A percentile compares a stretch with the other conserved stretches of the same genome.
phyloP scores from a whole-genome alignment of 2,113 vertebrate species.

The Lucifuga dentata region DNA sequence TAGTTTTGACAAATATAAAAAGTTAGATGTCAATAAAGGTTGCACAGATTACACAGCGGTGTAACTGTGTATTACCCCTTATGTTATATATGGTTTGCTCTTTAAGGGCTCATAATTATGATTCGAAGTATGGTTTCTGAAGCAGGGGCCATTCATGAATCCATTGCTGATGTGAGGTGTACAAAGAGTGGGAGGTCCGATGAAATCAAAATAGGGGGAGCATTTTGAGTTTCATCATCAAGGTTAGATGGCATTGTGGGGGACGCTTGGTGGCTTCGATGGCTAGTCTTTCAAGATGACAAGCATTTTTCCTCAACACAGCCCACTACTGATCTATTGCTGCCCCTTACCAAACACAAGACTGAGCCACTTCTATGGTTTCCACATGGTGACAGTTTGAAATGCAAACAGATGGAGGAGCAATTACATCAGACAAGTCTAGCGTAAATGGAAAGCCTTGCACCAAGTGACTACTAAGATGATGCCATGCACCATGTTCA shows the following conservation, averaged over 20 bases:
- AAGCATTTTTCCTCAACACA: conserved; percentile 76
- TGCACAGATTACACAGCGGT: conserved; percentile 32
- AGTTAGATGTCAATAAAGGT: conserved; percentile 41
- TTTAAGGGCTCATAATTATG: conserved; percentile 54
- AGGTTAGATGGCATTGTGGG: conserved; percentile 6
- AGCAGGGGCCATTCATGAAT: conserved; percentile 38
- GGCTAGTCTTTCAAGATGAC: conserved; percentile 68
- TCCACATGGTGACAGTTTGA: conserved; percentile 53
- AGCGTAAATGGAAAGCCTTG: conserved; percentile 48
- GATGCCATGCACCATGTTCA: conserved; percentile 78
- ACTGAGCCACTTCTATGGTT: conserved; percentile 64
- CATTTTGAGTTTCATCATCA: conserved; percentile 3
- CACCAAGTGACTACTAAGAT: conserved; percentile 60
- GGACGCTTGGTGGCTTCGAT: conserved; percentile 47
- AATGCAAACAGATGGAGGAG: conserved; percentile 49
- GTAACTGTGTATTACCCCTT: conserved; percentile 23
- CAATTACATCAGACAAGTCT: conserved; percentile 29
- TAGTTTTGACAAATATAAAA: conserved; percentile 43
- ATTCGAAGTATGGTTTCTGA: conserved; percentile 57
- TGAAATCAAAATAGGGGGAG: conserved; percentile 25
- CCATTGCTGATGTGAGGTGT: conserved; percentile 63
- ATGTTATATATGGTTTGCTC: conserved; percentile 49
- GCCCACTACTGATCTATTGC: conserved; percentile 45
- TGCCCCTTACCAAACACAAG: conserved; percentile 61
- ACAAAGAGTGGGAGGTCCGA: conserved; percentile 13